Conservation (phyloP, 2,888 invertebrate species). For the Melitaea athalia region DNA sequence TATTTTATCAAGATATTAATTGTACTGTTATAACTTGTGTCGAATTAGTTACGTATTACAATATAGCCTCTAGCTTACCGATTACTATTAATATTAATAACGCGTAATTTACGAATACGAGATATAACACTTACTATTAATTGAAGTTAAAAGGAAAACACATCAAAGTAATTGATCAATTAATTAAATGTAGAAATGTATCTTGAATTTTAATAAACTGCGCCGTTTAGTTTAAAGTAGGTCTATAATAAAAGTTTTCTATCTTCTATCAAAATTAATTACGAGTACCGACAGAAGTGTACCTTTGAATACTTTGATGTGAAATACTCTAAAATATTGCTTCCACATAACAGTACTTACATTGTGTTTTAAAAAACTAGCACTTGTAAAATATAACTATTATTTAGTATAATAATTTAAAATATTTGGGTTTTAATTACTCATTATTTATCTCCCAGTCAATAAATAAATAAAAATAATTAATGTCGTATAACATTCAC, state of each 20-base stretch:
- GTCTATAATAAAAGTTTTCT: not conserved
- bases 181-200: conserved; percentile 11
- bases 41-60: conserved; percentile 24
- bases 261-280: not conserved
- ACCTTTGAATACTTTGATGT: too few species aligned
- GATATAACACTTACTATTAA: conserved; percentile 20
- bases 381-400: too few species aligned
- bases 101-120: conserved; percentile 20
- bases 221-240: not conserved
- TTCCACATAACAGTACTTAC: too few species aligned
- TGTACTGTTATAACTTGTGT: conserved; percentile 36
- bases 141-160: conserved; percentile 24
- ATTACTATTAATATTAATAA: conserved; percentile 44
- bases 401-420: too few species aligned
- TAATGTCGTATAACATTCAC: not conserved
- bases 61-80: conserved; percentile 15
- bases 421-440: too few species aligned
- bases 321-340: too few species aligned
- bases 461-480: not conserved
- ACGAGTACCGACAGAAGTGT: too few species aligned
- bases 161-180: conserved; percentile 27
- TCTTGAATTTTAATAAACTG: not conserved
- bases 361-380: too few species aligned
- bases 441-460: not conserved
- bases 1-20: conserved; percentile 49